A percentile compares a stretch with the other conserved stretches of the same genome.
phyloP scores from a whole-genome alignment of 2,113 vertebrate species.

The Eolophus roseicapilla region DNA sequence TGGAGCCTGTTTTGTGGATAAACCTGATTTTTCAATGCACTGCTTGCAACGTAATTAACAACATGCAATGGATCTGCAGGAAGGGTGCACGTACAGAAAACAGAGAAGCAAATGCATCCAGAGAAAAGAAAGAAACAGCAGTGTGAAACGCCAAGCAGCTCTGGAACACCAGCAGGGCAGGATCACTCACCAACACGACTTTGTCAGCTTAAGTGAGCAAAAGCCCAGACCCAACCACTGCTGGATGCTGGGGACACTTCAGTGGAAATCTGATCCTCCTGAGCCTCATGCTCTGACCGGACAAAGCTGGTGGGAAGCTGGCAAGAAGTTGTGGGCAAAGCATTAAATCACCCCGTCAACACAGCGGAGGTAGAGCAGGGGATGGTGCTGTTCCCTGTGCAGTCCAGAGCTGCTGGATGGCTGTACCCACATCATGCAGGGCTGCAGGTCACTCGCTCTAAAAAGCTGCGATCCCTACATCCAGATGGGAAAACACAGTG shows the following conservation, averaged over 20 bases:
- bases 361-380: not conserved
- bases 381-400: not conserved
- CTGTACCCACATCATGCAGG: fast-evolving
- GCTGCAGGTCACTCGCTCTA: no score
- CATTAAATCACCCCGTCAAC: not conserved
- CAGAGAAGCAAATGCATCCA: not conserved
- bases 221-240: not conserved
- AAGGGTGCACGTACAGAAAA: not conserved
- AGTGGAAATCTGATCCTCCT: not conserved
- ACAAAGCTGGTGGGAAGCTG: not conserved
- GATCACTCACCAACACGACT: not conserved
- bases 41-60: not conserved
- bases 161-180: not conserved
- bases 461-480: not conserved
- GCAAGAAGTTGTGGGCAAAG: fast-evolving
- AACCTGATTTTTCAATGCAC: not conserved
- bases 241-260: not conserved
- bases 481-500: not conserved
- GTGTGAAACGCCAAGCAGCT: not conserved
- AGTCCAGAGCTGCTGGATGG: not conserved
- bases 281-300: not conserved
- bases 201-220: not conserved
- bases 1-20: not conserved
- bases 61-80: not conserved
- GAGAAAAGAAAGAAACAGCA: not conserved